Evolutionary conservation across 1,140 invertebrate species (phyloP), one percentile per base, ranked within the genome.

Genomic region (Euwallacea similis): DNA sequence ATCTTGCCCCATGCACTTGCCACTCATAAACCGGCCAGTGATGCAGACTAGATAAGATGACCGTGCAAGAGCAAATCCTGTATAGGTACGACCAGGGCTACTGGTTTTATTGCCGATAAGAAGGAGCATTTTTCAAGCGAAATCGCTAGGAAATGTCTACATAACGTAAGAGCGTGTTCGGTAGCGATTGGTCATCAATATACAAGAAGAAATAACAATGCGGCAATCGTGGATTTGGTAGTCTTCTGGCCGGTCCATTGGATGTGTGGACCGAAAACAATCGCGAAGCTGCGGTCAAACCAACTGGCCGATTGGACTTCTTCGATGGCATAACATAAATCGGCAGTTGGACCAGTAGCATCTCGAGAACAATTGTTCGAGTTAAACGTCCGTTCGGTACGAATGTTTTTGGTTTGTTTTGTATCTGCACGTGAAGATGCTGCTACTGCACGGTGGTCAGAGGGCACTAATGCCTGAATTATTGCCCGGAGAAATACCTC

Each of bases 151-250:
- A 72, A 72, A 72, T 72, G 71, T 72, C 63, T 72, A 72, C 71
- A 72, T 72, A 72, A 62, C 59, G 71, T 72, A 67, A 71, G 47
- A 65, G 62, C 66, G 71, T 67, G 68, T 71, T 75, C 76, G 63
- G 78, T 78, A 78, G 78, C 78, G 74, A 78, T 79, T 77, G 78
- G 73, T 68, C 75, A 77, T 77, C 77, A 78, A 78, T 79, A 79
- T 76, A 78, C 76, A 79, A 75, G 77, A 75, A 75, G 73, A 74
- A 75, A 77, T 74, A 79, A 79, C 77, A 79, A 78, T 78, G 77
- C 77, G 69, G 76, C 77, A 75, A 76, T 74, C 77, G 75, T 77
- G 76, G 76, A 77, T 79, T 76, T 77, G 68, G 69, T 64, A 70
- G 66, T 53, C 60, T 61, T 10, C 54, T 33, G 64, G 73, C 64